These are phyloP conservation scores for Cyprinella venusta DNA, from an alignment of 2,797 vertebrate species.

Conservation along the genomic window DNA sequence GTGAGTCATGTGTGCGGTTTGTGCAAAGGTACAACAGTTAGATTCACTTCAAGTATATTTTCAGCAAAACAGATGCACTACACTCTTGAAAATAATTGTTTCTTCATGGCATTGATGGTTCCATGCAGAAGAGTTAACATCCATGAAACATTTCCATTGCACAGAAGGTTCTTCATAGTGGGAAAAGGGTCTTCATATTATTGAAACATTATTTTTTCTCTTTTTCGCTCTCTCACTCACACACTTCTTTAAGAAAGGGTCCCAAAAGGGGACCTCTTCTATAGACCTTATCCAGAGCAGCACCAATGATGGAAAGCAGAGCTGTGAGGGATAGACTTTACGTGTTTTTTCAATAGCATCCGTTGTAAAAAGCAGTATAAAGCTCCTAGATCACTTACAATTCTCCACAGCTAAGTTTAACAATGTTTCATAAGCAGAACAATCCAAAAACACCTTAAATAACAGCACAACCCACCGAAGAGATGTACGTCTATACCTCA, in stretches of 20 bases:
- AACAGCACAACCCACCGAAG: no score
- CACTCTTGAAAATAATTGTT: neutral
- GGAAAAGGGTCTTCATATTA: neutral
- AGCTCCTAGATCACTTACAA: no score
- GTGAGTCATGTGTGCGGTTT: neutral
- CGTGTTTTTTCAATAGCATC: no score
- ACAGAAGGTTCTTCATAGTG: neutral
- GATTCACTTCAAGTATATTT: neutral
- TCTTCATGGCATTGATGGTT: neutral
- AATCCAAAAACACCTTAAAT: no score
- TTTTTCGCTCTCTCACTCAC: no score
- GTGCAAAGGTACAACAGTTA: neutral
- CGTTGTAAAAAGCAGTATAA: no score
- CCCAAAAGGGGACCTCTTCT: neutral
- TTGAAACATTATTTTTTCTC: neutral
- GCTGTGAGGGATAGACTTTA: no score
- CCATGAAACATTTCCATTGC: neutral
- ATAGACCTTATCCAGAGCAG: no score
- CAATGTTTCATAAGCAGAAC: no score
- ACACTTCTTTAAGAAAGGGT: neutral
- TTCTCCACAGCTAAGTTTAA: no score
- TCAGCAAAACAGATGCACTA: neutral
- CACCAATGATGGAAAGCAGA: no score
- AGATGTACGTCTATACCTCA: no score
- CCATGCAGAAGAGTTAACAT: neutral